Conservation (phyloP, 1,140 invertebrate species). For the Megathymus violae region DNA sequence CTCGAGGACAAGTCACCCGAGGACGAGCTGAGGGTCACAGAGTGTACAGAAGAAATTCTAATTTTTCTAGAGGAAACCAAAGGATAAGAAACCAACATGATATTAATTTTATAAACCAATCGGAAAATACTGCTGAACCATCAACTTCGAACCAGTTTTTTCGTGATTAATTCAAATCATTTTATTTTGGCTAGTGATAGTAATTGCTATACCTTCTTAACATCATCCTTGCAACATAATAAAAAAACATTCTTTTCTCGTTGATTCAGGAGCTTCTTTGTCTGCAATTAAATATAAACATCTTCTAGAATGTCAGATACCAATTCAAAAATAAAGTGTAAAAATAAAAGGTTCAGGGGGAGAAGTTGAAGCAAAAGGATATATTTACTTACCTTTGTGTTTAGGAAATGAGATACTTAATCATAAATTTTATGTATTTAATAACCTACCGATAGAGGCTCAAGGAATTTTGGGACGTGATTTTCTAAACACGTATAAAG, state of each 20-base stretch:
- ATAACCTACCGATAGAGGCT: no score
- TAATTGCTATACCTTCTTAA: conserved; percentile 13
- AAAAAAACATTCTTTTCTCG: conserved; percentile 16
- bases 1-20: conserved; percentile 1
- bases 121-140: no score
- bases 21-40: background rate
- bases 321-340: conserved; percentile 35
- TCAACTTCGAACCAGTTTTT: no score
- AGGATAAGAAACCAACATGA: background rate
- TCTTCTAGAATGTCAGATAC: conserved; percentile 21
- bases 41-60: background rate
- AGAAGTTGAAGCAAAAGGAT: conserved; percentile 42
- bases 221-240: background rate
- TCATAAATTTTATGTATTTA: conserved; percentile 46
- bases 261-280: conserved; percentile 43
- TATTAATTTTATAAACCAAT: conserved; percentile 1
- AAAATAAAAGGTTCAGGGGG: conserved; percentile 43
- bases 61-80: background rate
- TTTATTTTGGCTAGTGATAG: conserved; percentile 12
- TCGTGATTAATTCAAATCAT: background rate
- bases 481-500: no score
- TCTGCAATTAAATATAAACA: conserved; percentile 39
- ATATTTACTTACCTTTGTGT: conserved; percentile 33
- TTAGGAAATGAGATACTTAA: conserved; percentile 7
- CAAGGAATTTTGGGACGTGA: no score